phyloP scores from a whole-genome alignment of 2,113 vertebrate genomes.

The Amphiprion ocellaris region DNA sequence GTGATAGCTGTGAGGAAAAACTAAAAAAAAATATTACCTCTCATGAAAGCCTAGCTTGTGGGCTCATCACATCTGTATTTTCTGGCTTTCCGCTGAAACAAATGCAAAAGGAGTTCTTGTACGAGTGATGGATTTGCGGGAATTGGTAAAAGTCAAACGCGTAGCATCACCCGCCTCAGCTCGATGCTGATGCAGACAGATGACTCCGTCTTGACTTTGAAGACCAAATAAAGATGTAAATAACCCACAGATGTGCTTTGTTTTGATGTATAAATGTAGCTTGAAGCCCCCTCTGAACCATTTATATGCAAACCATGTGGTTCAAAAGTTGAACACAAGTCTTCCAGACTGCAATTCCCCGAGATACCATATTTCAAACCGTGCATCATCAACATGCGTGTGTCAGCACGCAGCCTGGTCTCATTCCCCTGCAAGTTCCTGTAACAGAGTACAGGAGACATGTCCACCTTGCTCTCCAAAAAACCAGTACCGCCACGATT shows the following conservation, averaged over 20 bases:
- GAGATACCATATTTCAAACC: slow-evolving; percentile 27
- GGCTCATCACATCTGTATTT: slow-evolving; percentile 6
- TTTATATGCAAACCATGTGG: background rate
- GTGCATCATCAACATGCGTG: slow-evolving; percentile 38
- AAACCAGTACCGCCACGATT: slow-evolving; percentile 39
- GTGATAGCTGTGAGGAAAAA: slow-evolving; percentile 51
- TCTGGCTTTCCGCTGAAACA: background rate
- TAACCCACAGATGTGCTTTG: background rate
- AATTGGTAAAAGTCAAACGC: slow-evolving; percentile 2
- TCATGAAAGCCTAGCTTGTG: slow-evolving; percentile 21
- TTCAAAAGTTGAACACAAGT: background rate
- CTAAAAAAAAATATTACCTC: slow-evolving; percentile 1
- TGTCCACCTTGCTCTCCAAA: background rate
- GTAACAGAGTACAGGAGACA: slow-evolving; percentile 20
- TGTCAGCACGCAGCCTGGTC: slow-evolving; percentile 47
- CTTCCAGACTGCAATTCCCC: background rate
- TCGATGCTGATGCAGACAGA: background rate
- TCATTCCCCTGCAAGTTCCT: slow-evolving; percentile 44
- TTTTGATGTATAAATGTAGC: slow-evolving; percentile 8
- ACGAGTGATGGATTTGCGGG: background rate
- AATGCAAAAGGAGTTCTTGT: background rate
- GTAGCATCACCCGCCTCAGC: background rate
- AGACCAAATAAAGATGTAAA: background rate
- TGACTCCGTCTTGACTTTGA: background rate
- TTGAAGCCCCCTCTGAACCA: background rate